Base-by-base conservation (phyloP, 2,113 vertebrate species). In the Emydura subglobosa region DNA sequence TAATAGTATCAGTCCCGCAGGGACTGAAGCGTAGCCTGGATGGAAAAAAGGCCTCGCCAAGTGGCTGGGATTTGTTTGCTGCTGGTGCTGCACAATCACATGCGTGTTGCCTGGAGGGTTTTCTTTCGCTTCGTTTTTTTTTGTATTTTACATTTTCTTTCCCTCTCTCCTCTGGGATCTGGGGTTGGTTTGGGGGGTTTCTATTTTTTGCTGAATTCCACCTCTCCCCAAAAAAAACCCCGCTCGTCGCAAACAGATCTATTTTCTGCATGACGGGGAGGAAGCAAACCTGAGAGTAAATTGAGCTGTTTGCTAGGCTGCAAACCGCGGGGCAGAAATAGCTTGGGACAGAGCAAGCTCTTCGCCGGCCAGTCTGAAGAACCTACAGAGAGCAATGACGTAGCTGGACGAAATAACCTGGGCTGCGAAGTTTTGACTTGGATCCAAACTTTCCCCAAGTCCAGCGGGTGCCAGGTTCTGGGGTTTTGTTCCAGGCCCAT, bases 1-100 rank as follows among this genome's bases (percentile, higher is more conserved):
- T 85, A 91, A 94, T 51, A 61, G 85, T 80, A 91, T 88, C 93
- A 57, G 72, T 88, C 82, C 82, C 86, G 53, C 86, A 79, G 89
- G 93, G n/a, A 88, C 74, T 74, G 76, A 82, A 76, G 53, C 57
- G 86, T 54, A 83, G 83, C 16, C 61, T 85, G n/a, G 34, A 72
- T 94, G 89, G 42, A 87, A 80, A 84, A 39, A 31, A 87, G 55
- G 31, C 82, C 76, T 82, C 83, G 47, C 61, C 42, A 34, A 79
- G 57, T 21, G 22, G 10, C 72, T 72, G 79, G 72, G 55, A 83
- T 83, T 44, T 81, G 81, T 61, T 87, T 91, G 85, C 85, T 31
- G 21, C 54, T 83, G n/a, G 7, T 39, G 61, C 81, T 81, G 81
- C 87, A 85, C 76, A 88, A 27, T 24, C 53, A 53, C 82, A n/a